Evolutionary conservation across 2,888 invertebrate species (phyloP), one percentile per base, ranked within the genome.

Genomic region (Lycophotia porphyrea): DNA sequence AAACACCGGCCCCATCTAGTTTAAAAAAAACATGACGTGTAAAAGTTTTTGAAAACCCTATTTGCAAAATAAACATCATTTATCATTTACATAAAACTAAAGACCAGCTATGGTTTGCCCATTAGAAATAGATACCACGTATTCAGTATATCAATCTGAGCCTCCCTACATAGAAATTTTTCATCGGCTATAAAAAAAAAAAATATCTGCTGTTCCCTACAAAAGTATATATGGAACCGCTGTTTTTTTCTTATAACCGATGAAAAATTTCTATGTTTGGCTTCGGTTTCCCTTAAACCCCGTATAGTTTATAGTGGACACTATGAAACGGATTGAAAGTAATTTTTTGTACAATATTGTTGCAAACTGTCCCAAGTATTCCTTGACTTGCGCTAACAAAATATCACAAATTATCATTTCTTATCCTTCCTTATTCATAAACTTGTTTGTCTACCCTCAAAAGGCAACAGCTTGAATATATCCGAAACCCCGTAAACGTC

Each of bases 391-490:
- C 2, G 8, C 18, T 13, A 60, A 47, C 61, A 24, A 81, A 71
- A 68, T 52, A 13, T 11, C 42, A 69, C 55, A 69, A 70, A 72
- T 72, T 34, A 76, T 61, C 36, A 70, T 71, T 80, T 65, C 63
- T 72, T 76, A 69, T 52, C 74, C 49, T 44, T 71, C 31, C 63
- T 44, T 60, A 61, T 52, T 63, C 72, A 47, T 71, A 68, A 79
- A 64, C 27, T 27, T 78, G 81, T 86, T 76, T 88, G 67, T 31
- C 55, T 71, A 81, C 74, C 84, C 83, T 73, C 76, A 68, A 67
- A 72, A 44, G 60, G 71, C 71, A 65, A 72, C 75, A 73, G 76
- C 88, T 87, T 80, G 81, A 84, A 82, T 86, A 83, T 82, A 85
- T 80, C 79, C 76, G 44, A 73, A 81, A 80, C 74, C 61, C 79